Evolutionary conservation across 2,797 vertebrate species (phyloP).

Genomic region (Premnoplex brunnescens): DNA sequence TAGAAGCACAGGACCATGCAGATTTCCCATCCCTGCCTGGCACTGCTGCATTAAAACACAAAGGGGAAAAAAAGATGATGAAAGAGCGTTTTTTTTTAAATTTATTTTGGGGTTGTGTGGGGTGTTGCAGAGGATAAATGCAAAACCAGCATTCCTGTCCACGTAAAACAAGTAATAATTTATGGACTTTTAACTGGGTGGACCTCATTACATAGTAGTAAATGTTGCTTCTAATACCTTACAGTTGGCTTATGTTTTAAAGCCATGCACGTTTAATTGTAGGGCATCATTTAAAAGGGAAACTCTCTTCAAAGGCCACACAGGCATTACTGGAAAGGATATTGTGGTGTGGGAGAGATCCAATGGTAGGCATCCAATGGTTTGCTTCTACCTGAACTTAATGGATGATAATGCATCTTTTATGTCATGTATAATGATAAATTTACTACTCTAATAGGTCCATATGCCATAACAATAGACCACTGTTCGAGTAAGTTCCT

Average conservation of each 20-base stretch:
- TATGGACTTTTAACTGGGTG: constrained; percentile 24
- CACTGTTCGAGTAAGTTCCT: constrained; percentile 70
- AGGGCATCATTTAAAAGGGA: constrained; percentile 40
- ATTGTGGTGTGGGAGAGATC: constrained; percentile 71
- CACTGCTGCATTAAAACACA: neutral
- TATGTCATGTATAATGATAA: constrained; percentile 74
- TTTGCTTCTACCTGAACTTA: constrained; percentile 72
- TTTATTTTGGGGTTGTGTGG: neutral
- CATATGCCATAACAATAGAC: constrained; percentile 68
- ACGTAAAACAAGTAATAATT: constrained; percentile 35
- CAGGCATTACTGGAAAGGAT: constrained; percentile 71
- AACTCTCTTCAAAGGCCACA: constrained; percentile 45
- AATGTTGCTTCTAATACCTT: constrained; percentile 40
- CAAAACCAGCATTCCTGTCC: neutral
- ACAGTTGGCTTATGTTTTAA: constrained; percentile 12
- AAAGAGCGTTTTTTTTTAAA: neutral
- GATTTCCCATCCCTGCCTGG: neutral
- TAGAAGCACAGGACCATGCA: neutral
- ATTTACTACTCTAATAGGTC: constrained; percentile 76
- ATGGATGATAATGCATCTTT: constrained; percentile 81
- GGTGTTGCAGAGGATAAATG: neutral
- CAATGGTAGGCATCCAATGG: constrained; percentile 67
- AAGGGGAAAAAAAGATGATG: neutral
- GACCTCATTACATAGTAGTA: constrained; percentile 10
- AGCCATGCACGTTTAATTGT: constrained; percentile 54